Percentiles rank a stretch among this genome's conserved stretches.
Conservation (phyloP, 2,888 invertebrate genomes). For the Tiphia femorata region DNA sequence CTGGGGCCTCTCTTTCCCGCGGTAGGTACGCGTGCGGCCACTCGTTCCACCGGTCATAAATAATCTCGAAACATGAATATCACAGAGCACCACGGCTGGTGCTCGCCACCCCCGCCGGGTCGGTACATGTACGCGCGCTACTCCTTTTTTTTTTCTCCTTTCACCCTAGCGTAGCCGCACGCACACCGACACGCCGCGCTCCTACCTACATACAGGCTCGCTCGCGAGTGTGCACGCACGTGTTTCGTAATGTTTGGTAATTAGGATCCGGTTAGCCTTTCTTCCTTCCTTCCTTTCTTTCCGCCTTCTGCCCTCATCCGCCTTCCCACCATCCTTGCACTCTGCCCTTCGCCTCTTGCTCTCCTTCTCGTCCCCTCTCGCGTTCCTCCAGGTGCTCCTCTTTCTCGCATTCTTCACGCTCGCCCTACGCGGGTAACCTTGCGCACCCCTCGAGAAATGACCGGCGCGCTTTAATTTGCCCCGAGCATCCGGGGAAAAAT, state of each 20-base stretch:
- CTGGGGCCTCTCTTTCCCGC: conserved; percentile 50
- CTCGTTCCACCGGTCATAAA: conserved; percentile 58
- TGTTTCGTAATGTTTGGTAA: conserved; percentile 13
- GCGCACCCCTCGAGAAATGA: too few relatives aligned
- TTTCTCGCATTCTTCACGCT: neutral
- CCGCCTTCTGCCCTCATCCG: neutral
- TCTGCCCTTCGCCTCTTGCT: too few relatives aligned
- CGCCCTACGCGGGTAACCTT: too few relatives aligned
- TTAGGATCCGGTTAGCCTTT: conserved; percentile 14
- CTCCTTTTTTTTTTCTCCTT: neutral
- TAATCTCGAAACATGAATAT: conserved; percentile 61
- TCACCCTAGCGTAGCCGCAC: neutral
- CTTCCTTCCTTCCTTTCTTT: conserved; percentile 11
- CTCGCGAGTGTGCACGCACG: conserved; percentile 1
- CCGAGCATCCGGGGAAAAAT: too few relatives aligned
- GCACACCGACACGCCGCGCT: conserved; percentile 1
- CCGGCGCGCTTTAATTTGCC: too few relatives aligned
- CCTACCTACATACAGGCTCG: neutral
- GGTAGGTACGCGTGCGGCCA: conserved; percentile 55
- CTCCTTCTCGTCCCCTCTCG: conserved; percentile 4
- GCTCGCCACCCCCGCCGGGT: conserved; percentile 30
- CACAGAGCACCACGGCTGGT: conserved; percentile 39
- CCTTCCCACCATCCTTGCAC: too few relatives aligned
- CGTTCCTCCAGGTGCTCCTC: neutral
- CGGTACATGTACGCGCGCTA: conserved; percentile 18